Conservation (phyloP, 2,888 invertebrate genomes). For the Mycalesis mineus region DNA sequence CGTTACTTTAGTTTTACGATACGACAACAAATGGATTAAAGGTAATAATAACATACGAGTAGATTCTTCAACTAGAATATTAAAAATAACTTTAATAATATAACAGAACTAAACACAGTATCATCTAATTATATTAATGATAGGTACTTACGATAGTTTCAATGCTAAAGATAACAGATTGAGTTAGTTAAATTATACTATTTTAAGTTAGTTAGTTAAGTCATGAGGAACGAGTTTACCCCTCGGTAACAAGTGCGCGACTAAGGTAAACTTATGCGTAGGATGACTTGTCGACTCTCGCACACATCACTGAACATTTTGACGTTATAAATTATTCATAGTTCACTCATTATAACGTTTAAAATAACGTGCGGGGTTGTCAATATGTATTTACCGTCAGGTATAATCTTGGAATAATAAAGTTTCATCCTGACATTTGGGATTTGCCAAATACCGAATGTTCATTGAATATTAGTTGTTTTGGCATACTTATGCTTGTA, state of each 20-base stretch:
- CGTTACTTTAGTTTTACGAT: too few species aligned
- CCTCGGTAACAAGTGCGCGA: conserved; percentile 23
- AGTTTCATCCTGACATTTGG: too few species aligned
- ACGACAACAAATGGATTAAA: too few species aligned
- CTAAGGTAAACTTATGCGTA: conserved; percentile 14
- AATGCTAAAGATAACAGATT: background rate
- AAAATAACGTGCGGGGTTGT: background rate
- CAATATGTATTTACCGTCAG: background rate
- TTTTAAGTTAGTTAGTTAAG: conserved; percentile 15
- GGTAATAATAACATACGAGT: too few species aligned
- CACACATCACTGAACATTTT: conserved; percentile 20
- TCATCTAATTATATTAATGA: too few species aligned
- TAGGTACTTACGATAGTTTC: background rate
- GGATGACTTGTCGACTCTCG: background rate
- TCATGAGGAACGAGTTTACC: conserved; percentile 33
- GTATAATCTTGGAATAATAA: background rate
- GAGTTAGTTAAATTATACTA: background rate
- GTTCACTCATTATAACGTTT: background rate
- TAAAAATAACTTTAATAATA: too few species aligned
- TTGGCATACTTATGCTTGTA: too few species aligned
- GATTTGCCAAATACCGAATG: too few species aligned
- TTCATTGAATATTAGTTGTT: too few species aligned
- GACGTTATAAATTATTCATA: conserved; percentile 17
- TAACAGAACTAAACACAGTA: too few species aligned
- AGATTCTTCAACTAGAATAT: too few species aligned